phyloP scores from a whole-genome alignment of 2,113 vertebrate genomes.

The Misgurnus mizolepis region DNA sequence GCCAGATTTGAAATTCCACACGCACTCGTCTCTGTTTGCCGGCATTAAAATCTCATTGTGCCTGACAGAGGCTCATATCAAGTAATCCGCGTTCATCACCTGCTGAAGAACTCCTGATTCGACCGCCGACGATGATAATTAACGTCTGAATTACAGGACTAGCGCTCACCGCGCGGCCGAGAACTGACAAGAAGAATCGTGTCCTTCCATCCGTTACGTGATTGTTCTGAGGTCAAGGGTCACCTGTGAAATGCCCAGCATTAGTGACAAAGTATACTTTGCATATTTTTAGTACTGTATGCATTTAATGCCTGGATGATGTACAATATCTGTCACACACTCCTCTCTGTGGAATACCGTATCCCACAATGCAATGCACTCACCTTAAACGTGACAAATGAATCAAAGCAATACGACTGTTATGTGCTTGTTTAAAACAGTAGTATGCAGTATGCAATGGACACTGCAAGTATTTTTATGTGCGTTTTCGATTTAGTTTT shows the following conservation, averaged over 20 bases:
- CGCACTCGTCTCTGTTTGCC: conserved; percentile 54
- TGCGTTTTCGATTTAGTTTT: too few relatives aligned
- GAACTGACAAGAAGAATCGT: background rate
- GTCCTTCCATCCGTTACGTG: background rate
- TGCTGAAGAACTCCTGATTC: conserved; percentile 2
- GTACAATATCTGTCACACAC: too few relatives aligned
- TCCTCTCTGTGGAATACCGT: too few relatives aligned
- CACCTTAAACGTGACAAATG: too few relatives aligned
- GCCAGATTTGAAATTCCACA: conserved; percentile 38
- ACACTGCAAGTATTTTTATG: too few relatives aligned
- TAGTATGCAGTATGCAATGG: background rate
- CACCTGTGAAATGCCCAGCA: background rate
- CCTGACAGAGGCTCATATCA: background rate
- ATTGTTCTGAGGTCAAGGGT: background rate
- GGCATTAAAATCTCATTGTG: conserved; percentile 57
- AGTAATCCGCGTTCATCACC: conserved; percentile 21
- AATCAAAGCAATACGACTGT: too few relatives aligned
- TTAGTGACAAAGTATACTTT: too few relatives aligned
- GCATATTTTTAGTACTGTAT: too few relatives aligned
- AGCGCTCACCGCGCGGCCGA: conserved; percentile 4
- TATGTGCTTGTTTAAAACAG: too few relatives aligned
- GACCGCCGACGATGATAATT: conserved; percentile 42
- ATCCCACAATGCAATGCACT: background rate
- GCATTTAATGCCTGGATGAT: too few relatives aligned
- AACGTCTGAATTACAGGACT: conserved; percentile 32